These are phyloP conservation scores for Lepidurus arcticus DNA, from an alignment of 1,140 invertebrate species.

Conservation along the genomic window DNA sequence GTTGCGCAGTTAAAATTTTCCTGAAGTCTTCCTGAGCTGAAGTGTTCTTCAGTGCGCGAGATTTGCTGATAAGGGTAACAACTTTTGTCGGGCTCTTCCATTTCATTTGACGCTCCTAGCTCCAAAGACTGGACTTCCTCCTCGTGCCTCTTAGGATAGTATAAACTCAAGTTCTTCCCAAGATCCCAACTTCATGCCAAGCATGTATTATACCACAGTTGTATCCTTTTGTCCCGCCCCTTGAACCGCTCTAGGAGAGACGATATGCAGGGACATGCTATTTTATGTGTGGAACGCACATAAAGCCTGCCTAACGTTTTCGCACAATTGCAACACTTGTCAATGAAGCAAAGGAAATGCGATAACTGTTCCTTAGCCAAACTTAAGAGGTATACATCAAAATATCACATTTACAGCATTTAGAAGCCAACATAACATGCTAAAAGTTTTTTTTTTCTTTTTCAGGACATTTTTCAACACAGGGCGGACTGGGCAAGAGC, in stretches of 20 bases:
- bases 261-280: too few species aligned
- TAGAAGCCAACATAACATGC: neutral
- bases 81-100: neutral
- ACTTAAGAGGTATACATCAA: neutral
- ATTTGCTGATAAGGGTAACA: neutral
- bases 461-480: too few species aligned
- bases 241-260: too few species aligned
- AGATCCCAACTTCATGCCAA: neutral
- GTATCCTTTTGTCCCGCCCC: too few species aligned
- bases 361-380: neutral
- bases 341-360: neutral
- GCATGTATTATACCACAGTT: too few species aligned
- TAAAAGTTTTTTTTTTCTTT: neutral
- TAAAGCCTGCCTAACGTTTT: too few species aligned
- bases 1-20: neutral
- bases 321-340: too few species aligned
- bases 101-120: neutral
- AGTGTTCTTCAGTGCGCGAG: neutral
- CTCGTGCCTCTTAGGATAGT: neutral
- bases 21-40: neutral
- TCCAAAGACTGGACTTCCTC: neutral
- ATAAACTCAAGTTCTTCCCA: neutral
- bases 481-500: neutral
- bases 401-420: slow-evolving; percentile 3
- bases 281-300: too few species aligned